Evolutionary conservation across 53 echinoderm and acorn worm species (phyloP), one percentile per base, ranked within the genome.

Genomic region (Pentamera pediparva): DNA sequence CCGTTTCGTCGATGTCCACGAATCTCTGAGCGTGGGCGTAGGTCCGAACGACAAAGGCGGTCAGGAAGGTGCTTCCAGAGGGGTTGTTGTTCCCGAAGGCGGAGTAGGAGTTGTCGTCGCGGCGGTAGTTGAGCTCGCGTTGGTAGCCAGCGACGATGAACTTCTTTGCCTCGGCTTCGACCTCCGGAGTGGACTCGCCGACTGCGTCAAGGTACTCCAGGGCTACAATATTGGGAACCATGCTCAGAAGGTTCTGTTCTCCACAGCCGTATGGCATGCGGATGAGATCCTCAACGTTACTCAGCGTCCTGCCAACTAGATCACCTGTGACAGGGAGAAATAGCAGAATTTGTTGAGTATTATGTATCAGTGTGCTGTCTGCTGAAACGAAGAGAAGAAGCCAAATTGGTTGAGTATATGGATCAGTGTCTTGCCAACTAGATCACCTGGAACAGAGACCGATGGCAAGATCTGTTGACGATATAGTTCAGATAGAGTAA

Each of bases 251-350:
- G 70, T 93, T 93, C 76, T 93, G 93, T 59, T 93, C 93, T 34
- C 93, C 93, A 49, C 89, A 93, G 26, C 93, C 93, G 8, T 86
- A 83, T 0, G 89, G 93, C 24, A 89, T 76, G 7, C 86, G 86
- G 31, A 93, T 80, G 56, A 93, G 49, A 39, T 81, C 70, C 73
- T 93, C 86, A 18, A 89, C 61, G 50, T 93, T 93, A 45, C 83
- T 76, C 15, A 93, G 43, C 15, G 83, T 86, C 26, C 86, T 89
- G 3, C 93, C 93, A 65, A 93, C 82, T 71, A 93, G 47, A 57
- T 93, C 93, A 50, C 86, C 93, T 93, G 78, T 1, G n/a, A n/a
- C n/a, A n/a, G n/a, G n/a, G n/a, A n/a, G n/a, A n/a, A n/a, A n/a
- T n/a, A n/a, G n/a, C n/a, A n/a, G n/a, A n/a, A n/a, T n/a, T n/a